Conservation (phyloP, 2,113 vertebrate genomes). For the Hyperopisus bebe region DNA sequence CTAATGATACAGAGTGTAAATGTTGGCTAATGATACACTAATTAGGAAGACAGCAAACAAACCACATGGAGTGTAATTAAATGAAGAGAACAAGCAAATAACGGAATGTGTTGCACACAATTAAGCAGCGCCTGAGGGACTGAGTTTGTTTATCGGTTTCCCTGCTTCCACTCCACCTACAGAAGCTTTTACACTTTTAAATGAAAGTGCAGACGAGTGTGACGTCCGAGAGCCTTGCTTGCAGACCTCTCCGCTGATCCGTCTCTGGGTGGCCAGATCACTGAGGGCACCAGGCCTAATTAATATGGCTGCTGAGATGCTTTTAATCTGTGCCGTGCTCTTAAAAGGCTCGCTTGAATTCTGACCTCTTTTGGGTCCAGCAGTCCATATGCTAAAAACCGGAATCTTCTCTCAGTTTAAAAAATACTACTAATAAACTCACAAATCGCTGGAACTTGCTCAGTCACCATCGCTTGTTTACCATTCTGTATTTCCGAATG, state of each 20-base stretch:
- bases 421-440: not conserved
- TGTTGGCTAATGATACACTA: not conserved
- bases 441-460: not conserved
- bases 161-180: not conserved
- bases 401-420: not conserved
- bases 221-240: not conserved
- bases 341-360: not conserved
- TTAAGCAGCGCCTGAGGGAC: not conserved
- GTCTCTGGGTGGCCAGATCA: not conserved
- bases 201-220: not conserved
- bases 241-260: not conserved
- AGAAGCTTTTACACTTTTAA: not conserved
- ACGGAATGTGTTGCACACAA: not conserved
- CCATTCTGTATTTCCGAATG: not conserved
- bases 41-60: not conserved
- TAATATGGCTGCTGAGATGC: not conserved
- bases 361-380: not conserved
- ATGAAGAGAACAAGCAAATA: not conserved
- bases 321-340: not conserved
- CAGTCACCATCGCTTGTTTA: not conserved
- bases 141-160: no score
- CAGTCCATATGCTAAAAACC: not conserved
- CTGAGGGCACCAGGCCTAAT: not conserved
- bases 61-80: not conserved
- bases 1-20: not conserved